Percentiles rank a stretch among this genome's conserved stretches.
phyloP scores from a whole-genome alignment of 2,797 vertebrate genomes.

The Xenops minutus region DNA sequence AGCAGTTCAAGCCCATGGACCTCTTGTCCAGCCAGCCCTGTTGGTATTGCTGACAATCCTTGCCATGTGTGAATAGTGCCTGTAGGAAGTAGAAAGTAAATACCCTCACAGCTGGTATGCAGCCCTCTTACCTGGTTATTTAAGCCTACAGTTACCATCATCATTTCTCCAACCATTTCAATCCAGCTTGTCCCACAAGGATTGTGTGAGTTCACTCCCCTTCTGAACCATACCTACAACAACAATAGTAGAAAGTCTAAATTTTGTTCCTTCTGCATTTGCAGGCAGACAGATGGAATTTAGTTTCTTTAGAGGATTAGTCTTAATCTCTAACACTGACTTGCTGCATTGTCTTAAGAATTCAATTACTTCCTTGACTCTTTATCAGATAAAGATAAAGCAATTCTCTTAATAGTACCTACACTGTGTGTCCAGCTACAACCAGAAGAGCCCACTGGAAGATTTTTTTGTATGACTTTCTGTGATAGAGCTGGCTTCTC shows the following conservation, averaged over 20 bases:
- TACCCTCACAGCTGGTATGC: background rate
- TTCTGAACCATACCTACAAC: conserved; percentile 93
- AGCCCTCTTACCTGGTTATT: conserved; percentile 88
- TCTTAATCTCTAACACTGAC: background rate
- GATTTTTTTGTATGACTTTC: background rate
- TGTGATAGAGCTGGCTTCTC: background rate
- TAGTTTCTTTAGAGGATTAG: background rate
- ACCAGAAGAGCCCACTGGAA: background rate
- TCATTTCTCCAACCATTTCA: conserved; percentile 95
- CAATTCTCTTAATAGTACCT: background rate
- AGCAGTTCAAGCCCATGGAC: background rate
- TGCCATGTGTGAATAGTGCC: rapidly evolving
- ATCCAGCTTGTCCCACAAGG: conserved; percentile 96
- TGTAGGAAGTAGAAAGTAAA: background rate
- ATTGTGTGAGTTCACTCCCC: conserved; percentile 93
- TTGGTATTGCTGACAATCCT: background rate
- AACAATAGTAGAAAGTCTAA: background rate
- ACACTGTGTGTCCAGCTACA: background rate
- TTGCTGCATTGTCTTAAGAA: background rate
- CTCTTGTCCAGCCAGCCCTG: background rate
- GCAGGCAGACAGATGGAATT: background rate
- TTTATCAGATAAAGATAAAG: background rate
- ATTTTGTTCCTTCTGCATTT: background rate
- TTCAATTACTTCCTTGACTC: background rate
- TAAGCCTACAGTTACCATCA: conserved; percentile 91